phyloP scores from a whole-genome alignment of 2,113 vertebrate genomes.

The Sula dactylatra region DNA sequence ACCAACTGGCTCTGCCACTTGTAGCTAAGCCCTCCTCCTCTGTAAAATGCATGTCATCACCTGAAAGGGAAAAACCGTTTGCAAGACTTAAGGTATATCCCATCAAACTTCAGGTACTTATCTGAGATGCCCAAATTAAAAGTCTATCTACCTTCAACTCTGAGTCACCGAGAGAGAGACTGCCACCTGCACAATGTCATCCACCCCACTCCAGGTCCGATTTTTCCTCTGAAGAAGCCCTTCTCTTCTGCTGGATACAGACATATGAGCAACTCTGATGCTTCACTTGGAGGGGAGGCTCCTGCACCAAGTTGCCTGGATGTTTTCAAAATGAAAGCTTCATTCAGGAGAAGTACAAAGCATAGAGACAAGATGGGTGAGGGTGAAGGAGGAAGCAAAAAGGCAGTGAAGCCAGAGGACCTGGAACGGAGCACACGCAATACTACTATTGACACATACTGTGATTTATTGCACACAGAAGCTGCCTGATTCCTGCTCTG shows the following conservation, averaged over 20 bases:
- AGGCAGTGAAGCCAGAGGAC: not conserved
- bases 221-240: not conserved
- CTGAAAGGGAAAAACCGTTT: not conserved
- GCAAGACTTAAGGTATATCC: not conserved
- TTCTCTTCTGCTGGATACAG: not conserved
- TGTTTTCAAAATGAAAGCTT: not conserved
- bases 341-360: not conserved
- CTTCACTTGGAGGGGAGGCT: not conserved
- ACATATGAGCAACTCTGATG: not conserved
- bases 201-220: not conserved
- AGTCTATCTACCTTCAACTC: not conserved
- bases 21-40: not conserved
- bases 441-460: not conserved
- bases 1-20: not conserved
- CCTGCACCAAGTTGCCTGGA: not conserved
- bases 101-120: not conserved
- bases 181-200: not conserved
- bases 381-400: not conserved
- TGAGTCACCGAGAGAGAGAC: not conserved
- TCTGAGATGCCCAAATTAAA: not conserved
- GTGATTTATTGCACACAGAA: not conserved
- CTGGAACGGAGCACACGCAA: not conserved
- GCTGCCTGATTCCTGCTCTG: not conserved
- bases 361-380: not conserved
- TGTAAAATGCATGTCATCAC: not conserved